Evolutionary conservation across 2,797 vertebrate species (phyloP).

Genomic region (Pseudotriccus pelzelni): DNA sequence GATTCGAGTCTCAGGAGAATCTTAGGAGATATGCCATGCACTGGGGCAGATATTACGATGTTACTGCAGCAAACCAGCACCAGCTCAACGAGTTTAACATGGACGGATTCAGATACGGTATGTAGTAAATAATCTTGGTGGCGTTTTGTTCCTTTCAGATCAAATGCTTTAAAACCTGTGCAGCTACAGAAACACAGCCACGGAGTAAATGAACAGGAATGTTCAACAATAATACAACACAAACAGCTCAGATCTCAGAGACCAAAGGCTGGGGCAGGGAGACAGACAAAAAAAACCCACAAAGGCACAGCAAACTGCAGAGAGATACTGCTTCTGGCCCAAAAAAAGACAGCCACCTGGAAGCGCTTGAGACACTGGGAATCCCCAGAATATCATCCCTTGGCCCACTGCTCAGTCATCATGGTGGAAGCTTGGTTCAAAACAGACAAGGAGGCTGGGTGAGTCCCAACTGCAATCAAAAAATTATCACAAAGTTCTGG

Average conservation of each 20-base stretch:
- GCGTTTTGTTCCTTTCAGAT: not conserved
- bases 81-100: not conserved
- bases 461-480: not conserved
- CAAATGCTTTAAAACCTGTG: not conserved
- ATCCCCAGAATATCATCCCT: not conserved
- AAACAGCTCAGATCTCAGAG: not conserved
- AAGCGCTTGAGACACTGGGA: not conserved
- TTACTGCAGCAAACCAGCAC: slow-evolving; percentile 3
- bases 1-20: not conserved
- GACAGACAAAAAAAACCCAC: not conserved
- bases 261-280: not conserved
- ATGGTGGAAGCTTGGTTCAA: not conserved
- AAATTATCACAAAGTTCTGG: not conserved
- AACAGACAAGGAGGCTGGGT: not conserved
- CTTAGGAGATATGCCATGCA: not conserved
- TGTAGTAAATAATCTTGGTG: not conserved
- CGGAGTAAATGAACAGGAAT: not conserved
- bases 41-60: not conserved
- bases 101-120: not conserved
- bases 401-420: not conserved
- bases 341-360: not conserved
- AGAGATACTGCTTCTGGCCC: not conserved
- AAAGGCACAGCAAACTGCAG: not conserved
- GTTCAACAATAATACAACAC: not conserved
- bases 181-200: not conserved